Evolutionary conservation across 2,888 invertebrate genomes (phyloP), one percentile per base, ranked within the genome.

Genomic region (Diadegma fenestrale): DNA sequence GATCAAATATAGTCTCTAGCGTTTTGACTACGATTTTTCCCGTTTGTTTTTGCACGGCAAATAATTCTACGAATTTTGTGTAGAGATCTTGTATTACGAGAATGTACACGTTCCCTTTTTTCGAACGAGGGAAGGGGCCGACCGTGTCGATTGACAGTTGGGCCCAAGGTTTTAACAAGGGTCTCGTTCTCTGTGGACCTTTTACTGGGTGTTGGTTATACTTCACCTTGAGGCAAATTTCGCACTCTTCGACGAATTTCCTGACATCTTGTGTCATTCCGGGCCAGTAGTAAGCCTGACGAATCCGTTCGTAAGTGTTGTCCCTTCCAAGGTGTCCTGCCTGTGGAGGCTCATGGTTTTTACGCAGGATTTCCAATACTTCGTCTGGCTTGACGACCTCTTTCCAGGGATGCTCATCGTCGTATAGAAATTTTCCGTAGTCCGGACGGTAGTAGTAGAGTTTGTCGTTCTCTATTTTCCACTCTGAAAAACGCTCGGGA

Each of bases 1-100:
- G 80, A 33, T 87, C 86, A n/a, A 87, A 86, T 17, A 86, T n/a
- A 19, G 68, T 33, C 12, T 86, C 86, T 2, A 86, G 37, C 0
- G 61, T 14, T 63, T 72, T 71, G n/a, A 77, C 82, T 3, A 83
- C 69, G 3, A 12, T 37, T 22, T 69, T 80, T 0, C 68, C 82
- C 1, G 79, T 78, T 71, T 63, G 82, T n/a, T 37, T 75, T 37
- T 33, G 41, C 37, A 33, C 75, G 63, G 22, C 71, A 33, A n/a
- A 82, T 0, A 85, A 12, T 37, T 79, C 82, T 4, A 85, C 19
- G 14, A 72, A 85, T 14, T 80, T 79, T 0, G 82, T 85, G 14
- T 80, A 72, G 10, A 72, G 30, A 19, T 85, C 82, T 45, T 69
- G 33, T 1, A 82, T 41, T 6, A 83, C 86, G 3, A 69, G 48